Base-by-base conservation (phyloP, 2,797 vertebrate species). In the Craterocephalus amniculus region DNA sequence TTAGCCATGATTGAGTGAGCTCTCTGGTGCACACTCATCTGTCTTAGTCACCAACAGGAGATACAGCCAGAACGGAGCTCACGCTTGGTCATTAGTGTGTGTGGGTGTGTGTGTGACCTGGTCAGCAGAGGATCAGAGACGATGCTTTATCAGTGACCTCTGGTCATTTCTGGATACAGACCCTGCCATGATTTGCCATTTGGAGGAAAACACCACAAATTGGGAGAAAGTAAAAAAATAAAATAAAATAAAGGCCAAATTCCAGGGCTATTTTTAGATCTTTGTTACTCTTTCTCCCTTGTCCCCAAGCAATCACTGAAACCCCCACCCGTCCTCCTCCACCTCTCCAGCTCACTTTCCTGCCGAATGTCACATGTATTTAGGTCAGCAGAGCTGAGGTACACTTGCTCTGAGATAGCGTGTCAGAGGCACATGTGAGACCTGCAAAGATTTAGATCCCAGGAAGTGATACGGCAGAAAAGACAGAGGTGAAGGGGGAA, bases 1-100 rank as follows among this genome's bases (percentile, higher is more conserved):
- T 93, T 92, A 91, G 83, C 74, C 56, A 79, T 91, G 90, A 91
- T 74, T 88, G 91, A 90, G 88, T 84, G 88, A 89, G 87, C 79
- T 83, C 87, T 83, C 67, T 59, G 55, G 66, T 83, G 83, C 81
- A 79, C 70, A 67, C 78, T 90, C 87, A 58, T 91, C 83, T 26
- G 83, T 92, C 90, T 90, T 89, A 86, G 88, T 92, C 89, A 91
- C 74, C 24, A 63, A 58, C 63, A 72, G 68, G 70, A 85, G 84
- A 81, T 86, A 62, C 29, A 79, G 78, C 40, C 58, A 62, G 83
- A 43, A 56, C 18, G 27, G 58, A 80, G 74, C 74, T 68, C 22
- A 57, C 35, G 71, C 67, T 57, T 49, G 24, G 70, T 72, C 78
- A 85, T 89, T 83, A 81, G 76, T 80, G 84, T 83, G 78, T 64